phyloP scores from a whole-genome alignment of 2,888 invertebrate species.

The Mythimna impura region DNA sequence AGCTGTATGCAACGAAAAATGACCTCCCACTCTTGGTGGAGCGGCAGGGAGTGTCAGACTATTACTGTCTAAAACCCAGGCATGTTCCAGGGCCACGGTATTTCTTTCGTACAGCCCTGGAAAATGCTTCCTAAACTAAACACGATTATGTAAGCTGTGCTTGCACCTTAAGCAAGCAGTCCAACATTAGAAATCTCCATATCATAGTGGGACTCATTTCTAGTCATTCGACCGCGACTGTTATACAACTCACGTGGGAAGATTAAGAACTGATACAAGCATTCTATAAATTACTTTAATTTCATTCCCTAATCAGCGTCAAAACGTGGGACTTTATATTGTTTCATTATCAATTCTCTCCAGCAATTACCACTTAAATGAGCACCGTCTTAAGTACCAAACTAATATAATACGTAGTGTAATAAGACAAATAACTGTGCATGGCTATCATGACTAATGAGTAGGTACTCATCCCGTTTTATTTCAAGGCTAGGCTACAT shows the following conservation, averaged over 20 bases:
- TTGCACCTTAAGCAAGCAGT: background rate
- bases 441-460: conserved; percentile 49
- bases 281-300: conserved; percentile 58
- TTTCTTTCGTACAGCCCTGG: too few relatives aligned
- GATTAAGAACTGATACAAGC: conserved; percentile 45
- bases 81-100: too few relatives aligned
- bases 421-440: conserved; percentile 33
- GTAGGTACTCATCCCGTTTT: conserved; percentile 50
- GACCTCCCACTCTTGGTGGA: too few relatives aligned
- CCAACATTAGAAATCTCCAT: conserved; percentile 38
- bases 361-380: conserved; percentile 39
- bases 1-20: background rate
- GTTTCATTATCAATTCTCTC: conserved; percentile 50
- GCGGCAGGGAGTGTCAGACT: too few relatives aligned
- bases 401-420: conserved; percentile 4
- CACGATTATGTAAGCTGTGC: conserved; percentile 4
- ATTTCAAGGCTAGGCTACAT: conserved; percentile 58
- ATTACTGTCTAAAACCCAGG: too few relatives aligned
- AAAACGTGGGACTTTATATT: conserved; percentile 53
- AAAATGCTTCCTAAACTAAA: background rate
- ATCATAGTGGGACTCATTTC: conserved; percentile 16
- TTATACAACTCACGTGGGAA: conserved; percentile 51
- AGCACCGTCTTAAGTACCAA: conserved; percentile 11
- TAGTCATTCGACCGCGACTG: conserved; percentile 27
- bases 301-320: conserved; percentile 48